Evolutionary conservation across 2,113 vertebrate species (phyloP).

Genomic region (Ameiurus melas): DNA sequence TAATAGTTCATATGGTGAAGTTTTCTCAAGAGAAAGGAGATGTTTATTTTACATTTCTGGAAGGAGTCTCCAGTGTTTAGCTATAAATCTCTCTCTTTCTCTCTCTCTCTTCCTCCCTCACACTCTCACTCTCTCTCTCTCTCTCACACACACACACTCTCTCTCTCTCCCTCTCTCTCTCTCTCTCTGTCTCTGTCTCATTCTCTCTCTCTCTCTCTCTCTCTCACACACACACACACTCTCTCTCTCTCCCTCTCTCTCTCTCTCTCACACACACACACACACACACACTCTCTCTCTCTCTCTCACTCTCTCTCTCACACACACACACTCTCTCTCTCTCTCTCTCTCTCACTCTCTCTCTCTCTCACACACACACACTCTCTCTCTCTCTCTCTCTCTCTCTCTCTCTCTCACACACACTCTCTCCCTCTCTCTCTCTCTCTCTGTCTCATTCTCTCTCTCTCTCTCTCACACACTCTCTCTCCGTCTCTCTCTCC

Average conservation of each 20-base stretch:
- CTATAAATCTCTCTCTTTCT: slow-evolving; percentile 44
- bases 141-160: not conserved
- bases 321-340: too few species aligned
- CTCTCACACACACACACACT: too few species aligned
- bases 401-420: not conserved
- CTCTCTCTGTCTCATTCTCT: too few species aligned
- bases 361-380: not conserved
- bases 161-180: too few species aligned
- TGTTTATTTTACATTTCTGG: not conserved
- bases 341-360: too few species aligned
- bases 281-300: too few species aligned
- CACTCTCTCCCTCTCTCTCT: too few species aligned
- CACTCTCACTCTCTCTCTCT: not conserved
- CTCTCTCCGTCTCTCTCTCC: too few species aligned
- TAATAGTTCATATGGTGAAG: too few species aligned
- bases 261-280: too few species aligned
- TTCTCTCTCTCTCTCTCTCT: not conserved
- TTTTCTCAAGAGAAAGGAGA: too few species aligned
- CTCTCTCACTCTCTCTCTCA: too few species aligned
- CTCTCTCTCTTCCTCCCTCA: not conserved
- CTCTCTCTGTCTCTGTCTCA: not conserved
- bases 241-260: not conserved
- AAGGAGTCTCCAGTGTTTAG: not conserved
- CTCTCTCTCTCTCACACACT: not conserved
- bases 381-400: not conserved